A percentile compares a stretch with the other conserved stretches of the same genome.
phyloP scores from a whole-genome alignment of 2,797 vertebrate species.

The Rallus crepitans region DNA sequence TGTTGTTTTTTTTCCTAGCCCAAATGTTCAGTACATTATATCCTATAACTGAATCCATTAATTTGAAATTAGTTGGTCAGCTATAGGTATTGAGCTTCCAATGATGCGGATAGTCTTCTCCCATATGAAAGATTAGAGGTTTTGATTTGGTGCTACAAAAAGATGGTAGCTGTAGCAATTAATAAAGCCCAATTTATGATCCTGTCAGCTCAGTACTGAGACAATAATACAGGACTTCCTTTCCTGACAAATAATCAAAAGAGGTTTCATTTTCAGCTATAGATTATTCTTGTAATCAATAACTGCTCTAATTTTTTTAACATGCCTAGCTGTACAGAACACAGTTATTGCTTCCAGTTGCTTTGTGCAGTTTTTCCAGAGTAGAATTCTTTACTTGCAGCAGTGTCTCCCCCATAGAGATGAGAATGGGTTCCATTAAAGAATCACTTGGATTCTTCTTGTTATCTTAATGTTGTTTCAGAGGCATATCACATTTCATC shows the following conservation, averaged over 20 bases:
- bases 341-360: neutral
- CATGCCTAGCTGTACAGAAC: neutral
- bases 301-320: constrained; percentile 15
- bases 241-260: constrained; percentile 39
- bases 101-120: neutral
- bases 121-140: neutral
- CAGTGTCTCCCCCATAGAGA: neutral
- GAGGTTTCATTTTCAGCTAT: neutral
- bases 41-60: neutral
- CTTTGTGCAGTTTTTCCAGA: neutral
- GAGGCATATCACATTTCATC: neutral
- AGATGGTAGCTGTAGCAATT: constrained; percentile 1
- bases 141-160: constrained; percentile 1
- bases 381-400: neutral
- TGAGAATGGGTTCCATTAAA: neutral
- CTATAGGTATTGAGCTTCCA: constrained; percentile 20
- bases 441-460: neutral
- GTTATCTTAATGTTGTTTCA: neutral
- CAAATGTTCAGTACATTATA: neutral
- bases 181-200: constrained; percentile 45
- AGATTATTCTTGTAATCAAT: neutral
- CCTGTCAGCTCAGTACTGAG: neutral
- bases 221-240: neutral
- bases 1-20: neutral
- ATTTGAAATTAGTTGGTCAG: neutral